Evolutionary conservation across 2,113 vertebrate species (phyloP).

Genomic region (Sterna hirundo): DNA sequence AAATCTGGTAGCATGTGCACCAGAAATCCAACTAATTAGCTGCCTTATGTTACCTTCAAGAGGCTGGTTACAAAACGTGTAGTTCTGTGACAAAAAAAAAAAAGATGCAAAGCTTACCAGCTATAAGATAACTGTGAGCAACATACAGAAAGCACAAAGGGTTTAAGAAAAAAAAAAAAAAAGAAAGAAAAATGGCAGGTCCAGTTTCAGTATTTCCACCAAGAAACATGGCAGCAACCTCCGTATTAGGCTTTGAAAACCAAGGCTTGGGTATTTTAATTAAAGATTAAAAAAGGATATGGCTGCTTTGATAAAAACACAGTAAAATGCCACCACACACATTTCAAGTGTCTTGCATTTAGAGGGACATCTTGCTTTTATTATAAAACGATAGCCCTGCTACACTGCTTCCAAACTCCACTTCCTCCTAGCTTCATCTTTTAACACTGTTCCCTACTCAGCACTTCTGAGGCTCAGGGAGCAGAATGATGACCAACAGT

Average conservation of each 20-base stretch:
- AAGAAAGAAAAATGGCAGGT: slow-evolving; percentile 14
- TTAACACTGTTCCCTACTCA: not conserved
- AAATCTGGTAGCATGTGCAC: not conserved
- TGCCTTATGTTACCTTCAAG: slow-evolving; percentile 53
- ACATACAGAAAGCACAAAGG: slow-evolving; percentile 40
- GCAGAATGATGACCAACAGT: not conserved
- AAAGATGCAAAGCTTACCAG: slow-evolving; percentile 11
- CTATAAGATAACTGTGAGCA: not conserved
- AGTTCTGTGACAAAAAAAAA: not conserved
- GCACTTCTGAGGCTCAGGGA: not conserved
- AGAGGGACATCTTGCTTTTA: not conserved
- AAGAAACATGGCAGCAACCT: not conserved
- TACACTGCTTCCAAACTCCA: not conserved
- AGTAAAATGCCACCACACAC: not conserved
- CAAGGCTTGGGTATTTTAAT: not conserved
- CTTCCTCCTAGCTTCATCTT: not conserved
- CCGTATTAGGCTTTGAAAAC: not conserved
- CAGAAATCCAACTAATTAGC: slow-evolving; percentile 44
- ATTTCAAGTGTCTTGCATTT: not conserved
- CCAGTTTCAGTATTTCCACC: slow-evolving; percentile 52
- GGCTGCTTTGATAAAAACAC: not conserved
- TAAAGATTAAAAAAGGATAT: not conserved
- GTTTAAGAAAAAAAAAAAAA: not conserved
- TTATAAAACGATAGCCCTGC: not conserved
- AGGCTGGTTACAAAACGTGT: slow-evolving; percentile 28